Evolutionary conservation across 2,113 vertebrate species (phyloP).

Genomic region (Mormoops blainvillei): DNA sequence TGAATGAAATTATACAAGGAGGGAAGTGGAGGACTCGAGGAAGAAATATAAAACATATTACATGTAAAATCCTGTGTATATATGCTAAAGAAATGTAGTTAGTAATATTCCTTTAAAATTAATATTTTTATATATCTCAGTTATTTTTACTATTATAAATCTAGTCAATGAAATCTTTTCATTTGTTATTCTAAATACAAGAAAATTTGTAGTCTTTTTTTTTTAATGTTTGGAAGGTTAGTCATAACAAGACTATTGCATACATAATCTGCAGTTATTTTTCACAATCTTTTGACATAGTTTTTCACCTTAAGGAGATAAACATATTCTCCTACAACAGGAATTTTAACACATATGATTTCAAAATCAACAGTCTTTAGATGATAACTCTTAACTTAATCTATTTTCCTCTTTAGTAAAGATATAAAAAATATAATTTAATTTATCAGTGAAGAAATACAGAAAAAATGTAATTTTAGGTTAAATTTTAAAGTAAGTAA

Average conservation of each 20-base stretch:
- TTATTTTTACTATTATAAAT: neutral
- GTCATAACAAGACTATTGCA: neutral
- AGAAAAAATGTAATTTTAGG: neutral
- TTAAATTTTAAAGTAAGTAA: neutral
- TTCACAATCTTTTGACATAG: neutral
- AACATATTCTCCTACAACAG: neutral
- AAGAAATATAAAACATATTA: neutral
- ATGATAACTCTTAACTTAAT: neutral
- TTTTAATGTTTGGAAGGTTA: neutral
- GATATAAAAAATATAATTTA: neutral
- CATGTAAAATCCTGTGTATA: neutral
- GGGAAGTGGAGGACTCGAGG: neutral
- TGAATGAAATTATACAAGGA: neutral
- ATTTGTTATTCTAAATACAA: neutral
- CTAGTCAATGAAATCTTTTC: neutral
- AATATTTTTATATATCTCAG: neutral
- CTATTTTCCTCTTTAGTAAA: neutral
- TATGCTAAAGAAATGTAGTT: neutral
- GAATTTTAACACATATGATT: neutral
- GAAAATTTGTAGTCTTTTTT: neutral
- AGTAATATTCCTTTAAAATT: neutral
- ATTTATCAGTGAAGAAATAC: neutral
- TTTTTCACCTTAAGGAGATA: neutral
- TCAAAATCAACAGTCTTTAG: neutral
- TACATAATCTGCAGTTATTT: neutral